Conservation (phyloP, 2,113 vertebrate species). For the Haemorhous mexicanus region DNA sequence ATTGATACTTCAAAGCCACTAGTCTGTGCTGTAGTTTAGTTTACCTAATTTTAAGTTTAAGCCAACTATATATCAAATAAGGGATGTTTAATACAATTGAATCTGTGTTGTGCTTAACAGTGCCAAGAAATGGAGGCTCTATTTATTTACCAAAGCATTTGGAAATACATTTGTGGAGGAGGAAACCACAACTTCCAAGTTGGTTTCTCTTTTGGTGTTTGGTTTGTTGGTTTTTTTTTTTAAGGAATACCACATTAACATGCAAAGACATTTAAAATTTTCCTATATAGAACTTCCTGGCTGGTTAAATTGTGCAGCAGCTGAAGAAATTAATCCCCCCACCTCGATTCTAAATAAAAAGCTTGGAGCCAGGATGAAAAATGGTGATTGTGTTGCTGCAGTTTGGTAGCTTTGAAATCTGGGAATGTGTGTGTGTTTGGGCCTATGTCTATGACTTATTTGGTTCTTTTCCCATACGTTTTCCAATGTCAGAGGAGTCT, state of each 20-base stretch:
- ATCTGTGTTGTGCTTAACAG: background rate
- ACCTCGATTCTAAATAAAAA: slow-evolving; percentile 3
- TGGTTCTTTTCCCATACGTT: background rate
- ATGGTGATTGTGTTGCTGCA: background rate
- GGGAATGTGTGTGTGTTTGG: background rate
- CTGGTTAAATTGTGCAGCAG: background rate
- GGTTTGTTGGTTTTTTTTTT: background rate
- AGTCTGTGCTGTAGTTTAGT: slow-evolving; percentile 49
- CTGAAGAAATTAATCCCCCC: background rate
- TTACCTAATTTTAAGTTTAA: background rate
- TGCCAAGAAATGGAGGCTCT: background rate
- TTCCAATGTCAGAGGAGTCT: background rate
- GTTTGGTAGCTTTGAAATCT: background rate
- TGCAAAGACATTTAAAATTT: background rate
- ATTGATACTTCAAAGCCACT: slow-evolving; percentile 27
- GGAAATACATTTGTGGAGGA: background rate
- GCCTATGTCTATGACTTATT: background rate
- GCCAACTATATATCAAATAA: background rate
- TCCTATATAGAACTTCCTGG: background rate
- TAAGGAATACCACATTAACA: background rate
- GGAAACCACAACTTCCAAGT: background rate
- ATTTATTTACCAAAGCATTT: background rate
- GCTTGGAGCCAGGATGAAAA: background rate
- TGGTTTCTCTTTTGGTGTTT: background rate
- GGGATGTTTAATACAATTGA: background rate